Evolutionary conservation across 2,113 vertebrate species (phyloP).

Genomic region (Ciconia stormi): DNA sequence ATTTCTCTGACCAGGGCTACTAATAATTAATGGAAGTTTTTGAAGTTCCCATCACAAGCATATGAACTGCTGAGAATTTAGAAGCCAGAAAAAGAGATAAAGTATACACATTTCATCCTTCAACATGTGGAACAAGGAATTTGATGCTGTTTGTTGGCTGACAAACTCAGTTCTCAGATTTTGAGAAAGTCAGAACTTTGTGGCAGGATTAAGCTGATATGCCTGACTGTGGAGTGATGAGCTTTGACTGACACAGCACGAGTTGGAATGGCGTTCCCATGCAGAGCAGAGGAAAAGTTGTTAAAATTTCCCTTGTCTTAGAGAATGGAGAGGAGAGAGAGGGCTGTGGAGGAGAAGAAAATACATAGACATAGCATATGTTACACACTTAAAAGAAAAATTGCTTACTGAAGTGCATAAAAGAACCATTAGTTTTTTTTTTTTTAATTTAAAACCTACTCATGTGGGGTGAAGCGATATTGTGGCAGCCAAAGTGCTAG

Average conservation of each 20-base stretch:
- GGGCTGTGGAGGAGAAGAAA: neutral
- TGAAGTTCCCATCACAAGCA: constrained; percentile 28
- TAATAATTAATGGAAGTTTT: constrained; percentile 13
- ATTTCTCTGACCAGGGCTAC: neutral
- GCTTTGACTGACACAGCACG: neutral
- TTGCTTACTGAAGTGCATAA: neutral
- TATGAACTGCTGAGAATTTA: constrained; percentile 42
- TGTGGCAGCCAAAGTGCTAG: neutral
- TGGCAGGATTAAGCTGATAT: neutral
- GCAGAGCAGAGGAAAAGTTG: neutral
- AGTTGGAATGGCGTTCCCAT: neutral
- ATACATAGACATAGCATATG: neutral
- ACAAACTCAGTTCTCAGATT: constrained; percentile 64
- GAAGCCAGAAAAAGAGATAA: constrained; percentile 51
- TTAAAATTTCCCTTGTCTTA: neutral
- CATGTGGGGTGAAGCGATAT: neutral
- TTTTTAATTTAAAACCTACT: neutral
- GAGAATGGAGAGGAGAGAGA: neutral
- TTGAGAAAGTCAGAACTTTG: neutral
- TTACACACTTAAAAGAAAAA: neutral
- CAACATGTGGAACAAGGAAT: constrained; percentile 36
- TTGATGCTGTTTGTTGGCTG: constrained; percentile 56
- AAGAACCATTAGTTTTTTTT: neutral
- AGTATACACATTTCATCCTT: constrained; percentile 31
- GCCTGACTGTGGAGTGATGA: constrained; percentile 33